These are phyloP conservation scores for Nyctibius bracteatus DNA, from an alignment of 2,113 vertebrate species.

Conservation along the genomic window DNA sequence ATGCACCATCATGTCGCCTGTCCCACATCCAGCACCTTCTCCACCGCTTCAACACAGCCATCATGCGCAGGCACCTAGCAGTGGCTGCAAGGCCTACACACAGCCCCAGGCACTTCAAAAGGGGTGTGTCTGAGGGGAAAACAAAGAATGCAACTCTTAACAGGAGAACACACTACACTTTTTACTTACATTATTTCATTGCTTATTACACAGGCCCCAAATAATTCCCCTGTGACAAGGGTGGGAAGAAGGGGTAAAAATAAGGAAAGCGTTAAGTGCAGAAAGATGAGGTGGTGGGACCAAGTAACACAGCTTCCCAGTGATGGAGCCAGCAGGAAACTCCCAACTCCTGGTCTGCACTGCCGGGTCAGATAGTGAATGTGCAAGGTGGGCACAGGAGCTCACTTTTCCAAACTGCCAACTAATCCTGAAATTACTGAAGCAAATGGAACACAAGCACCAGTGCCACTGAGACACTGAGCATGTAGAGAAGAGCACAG, in stretches of 20 bases:
- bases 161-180: background rate
- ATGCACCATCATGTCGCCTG: background rate
- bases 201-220: background rate
- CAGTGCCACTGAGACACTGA: background rate
- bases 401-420: background rate
- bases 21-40: background rate
- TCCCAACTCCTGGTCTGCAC: background rate
- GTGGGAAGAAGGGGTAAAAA: background rate
- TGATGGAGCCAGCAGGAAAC: background rate
- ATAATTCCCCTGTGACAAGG: background rate
- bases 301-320: background rate
- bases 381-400: background rate
- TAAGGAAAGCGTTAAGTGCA: background rate
- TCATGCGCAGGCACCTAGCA: accelerated
- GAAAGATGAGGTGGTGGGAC: background rate
- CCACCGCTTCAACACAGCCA: background rate
- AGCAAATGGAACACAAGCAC: background rate
- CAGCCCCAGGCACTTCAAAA: background rate
- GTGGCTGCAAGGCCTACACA: background rate
- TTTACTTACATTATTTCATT: background rate
- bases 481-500: accelerated
- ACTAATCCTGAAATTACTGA: background rate
- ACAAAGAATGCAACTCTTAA: background rate
- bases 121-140: background rate
- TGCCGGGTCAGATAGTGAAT: background rate